phyloP scores from a whole-genome alignment of 2,113 vertebrate species.

The Oreochromis aureus region DNA sequence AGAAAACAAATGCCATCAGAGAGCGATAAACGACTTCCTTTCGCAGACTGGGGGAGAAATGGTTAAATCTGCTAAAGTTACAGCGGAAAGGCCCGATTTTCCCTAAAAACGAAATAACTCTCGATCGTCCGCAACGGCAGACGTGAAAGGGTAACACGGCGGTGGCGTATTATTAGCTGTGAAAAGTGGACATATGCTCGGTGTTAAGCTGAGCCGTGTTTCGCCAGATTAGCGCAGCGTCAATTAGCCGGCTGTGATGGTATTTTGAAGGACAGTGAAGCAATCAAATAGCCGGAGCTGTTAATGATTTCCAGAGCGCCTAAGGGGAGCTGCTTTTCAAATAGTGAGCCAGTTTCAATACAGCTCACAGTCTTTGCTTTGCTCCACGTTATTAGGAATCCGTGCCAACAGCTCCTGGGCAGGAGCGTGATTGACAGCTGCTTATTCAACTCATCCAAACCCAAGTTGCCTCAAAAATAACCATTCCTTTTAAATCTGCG shows the following conservation, averaged over 20 bases:
- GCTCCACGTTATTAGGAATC: background rate
- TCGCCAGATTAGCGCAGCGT: constrained; percentile 44
- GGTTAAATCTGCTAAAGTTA: background rate
- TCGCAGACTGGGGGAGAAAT: background rate
- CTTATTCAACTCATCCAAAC: constrained; percentile 37
- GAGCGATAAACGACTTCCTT: constrained; percentile 16
- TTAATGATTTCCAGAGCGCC: constrained; percentile 42
- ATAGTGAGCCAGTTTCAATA: constrained; percentile 14
- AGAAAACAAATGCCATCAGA: constrained; percentile 19
- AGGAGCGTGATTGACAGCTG: constrained; percentile 33
- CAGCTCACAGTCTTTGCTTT: background rate
- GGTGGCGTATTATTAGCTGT: background rate
- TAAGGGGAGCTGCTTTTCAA: constrained; percentile 13
- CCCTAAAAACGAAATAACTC: background rate
- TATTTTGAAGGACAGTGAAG: constrained; percentile 54
- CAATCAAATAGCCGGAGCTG: constrained; percentile 50
- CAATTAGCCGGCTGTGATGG: constrained; percentile 52
- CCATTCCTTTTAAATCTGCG: constrained; percentile 28
- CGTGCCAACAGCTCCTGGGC: constrained; percentile 9
- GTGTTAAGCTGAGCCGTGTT: constrained; percentile 34
- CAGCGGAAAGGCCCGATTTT: background rate
- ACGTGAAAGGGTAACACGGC: background rate
- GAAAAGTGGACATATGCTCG: constrained; percentile 50
- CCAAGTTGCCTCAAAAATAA: constrained; percentile 64
- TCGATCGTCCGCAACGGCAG: background rate